Evolutionary conservation across 2,888 invertebrate species (phyloP).

Genomic region (Ernsta delagoae): DNA sequence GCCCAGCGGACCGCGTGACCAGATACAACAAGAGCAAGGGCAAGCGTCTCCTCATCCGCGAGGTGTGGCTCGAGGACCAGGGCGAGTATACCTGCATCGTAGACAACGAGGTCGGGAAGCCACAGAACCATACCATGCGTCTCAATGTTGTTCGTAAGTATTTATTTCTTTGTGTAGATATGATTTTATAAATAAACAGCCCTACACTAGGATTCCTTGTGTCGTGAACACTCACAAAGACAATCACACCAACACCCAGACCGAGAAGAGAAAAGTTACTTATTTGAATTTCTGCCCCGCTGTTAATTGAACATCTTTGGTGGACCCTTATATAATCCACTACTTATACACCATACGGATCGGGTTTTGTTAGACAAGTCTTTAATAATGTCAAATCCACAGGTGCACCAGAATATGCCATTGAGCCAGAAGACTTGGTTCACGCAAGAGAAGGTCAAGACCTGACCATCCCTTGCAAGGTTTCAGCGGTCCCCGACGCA

Average conservation of each 20-base stretch:
- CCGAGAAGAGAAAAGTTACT: too few relatives aligned
- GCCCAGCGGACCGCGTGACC: slow-evolving; percentile 60
- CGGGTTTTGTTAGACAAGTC: too few relatives aligned
- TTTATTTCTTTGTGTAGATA: not conserved
- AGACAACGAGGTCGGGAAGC: slow-evolving; percentile 61
- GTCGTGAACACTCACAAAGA: too few relatives aligned
- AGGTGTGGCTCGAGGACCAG: slow-evolving; percentile 58
- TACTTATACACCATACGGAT: too few relatives aligned
- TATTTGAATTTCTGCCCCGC: too few relatives aligned
- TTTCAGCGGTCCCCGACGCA: slow-evolving; percentile 55
- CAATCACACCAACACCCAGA: too few relatives aligned
- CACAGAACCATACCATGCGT: slow-evolving; percentile 58
- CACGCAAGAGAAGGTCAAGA: slow-evolving; percentile 54
- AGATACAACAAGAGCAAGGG: slow-evolving; percentile 69
- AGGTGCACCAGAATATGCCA: slow-evolving; percentile 60
- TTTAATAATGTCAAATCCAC: too few relatives aligned
- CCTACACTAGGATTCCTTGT: too few relatives aligned
- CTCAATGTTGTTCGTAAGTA: slow-evolving; percentile 68
- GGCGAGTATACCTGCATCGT: slow-evolving; percentile 67
- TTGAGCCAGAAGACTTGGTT: slow-evolving; percentile 51
- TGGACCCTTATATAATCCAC: too few relatives aligned
- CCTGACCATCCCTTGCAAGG: slow-evolving; percentile 61
- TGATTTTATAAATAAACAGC: too few relatives aligned
- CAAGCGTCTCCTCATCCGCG: slow-evolving; percentile 66
- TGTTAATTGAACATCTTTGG: too few relatives aligned